Evolutionary conservation across 53 echinoderm and acorn worm species (phyloP), one percentile per base, ranked within the genome.

Genomic region (Actinopyga echinites): DNA sequence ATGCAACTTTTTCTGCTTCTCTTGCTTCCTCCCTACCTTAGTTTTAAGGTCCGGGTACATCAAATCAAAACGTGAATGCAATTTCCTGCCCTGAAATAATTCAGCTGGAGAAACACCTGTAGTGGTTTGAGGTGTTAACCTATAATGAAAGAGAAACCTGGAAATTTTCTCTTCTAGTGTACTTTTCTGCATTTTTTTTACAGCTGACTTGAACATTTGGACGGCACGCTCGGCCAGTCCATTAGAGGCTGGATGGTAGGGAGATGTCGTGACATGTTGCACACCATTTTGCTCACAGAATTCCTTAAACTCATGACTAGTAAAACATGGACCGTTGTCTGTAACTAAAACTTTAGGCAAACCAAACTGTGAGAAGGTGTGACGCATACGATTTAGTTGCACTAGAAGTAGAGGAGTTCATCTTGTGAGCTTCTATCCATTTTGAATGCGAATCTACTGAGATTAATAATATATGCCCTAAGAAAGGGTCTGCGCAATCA

Each of bases 321-420:
- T 64, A 61, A 82, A 82, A 24, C 32, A 58, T 31, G 82, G 82
- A 38, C 82, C 82, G 35, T 82, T 82, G 82, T 82, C 82, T 8
- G 82, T 60, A 1, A 82, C 82, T 26, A 82, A 7, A 5, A 60
- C 22, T 74, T 74, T 28, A 0, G 74, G 69, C 11, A 83, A 4
- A 17, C 49, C 44, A 49, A 31, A 63, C 24, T 64, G 63, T 25
- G 83, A 5, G 28, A 65, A 83, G 1, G 64, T 65, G 3, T 21
- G 9, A 45, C 15, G 65, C 22, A 65, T 13, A 40, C 26, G 15
- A 12, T 49, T 1, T 65, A 33, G 61, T 83, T 64, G 38, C 38
- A 1, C 5, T 28, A 9, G 64, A 9, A 6, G 83, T 82, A 31
- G 65, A 43, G 20, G 36, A 35, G 29, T 37, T 83, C 26, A 52